phyloP scores from a whole-genome alignment of 2,797 vertebrate species.

The Rhinatrema bivittatum region DNA sequence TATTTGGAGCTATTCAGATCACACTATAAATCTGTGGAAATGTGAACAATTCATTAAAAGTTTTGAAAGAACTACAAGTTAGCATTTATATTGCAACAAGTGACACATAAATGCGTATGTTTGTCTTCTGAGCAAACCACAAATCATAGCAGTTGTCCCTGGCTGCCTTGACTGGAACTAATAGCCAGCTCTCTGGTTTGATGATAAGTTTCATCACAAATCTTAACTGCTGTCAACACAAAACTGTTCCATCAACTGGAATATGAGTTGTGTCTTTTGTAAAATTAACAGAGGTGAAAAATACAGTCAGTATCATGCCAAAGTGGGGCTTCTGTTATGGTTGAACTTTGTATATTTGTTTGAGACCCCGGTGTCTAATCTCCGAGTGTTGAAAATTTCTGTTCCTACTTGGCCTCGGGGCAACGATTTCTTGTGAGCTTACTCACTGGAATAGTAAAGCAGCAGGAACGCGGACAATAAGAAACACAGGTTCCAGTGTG shows the following conservation, averaged over 20 bases:
- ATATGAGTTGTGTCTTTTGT: conserved; percentile 30
- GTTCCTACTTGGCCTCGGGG: not conserved
- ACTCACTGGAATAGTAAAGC: accelerated
- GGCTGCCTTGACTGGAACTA: conserved; percentile 7
- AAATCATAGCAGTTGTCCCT: conserved; percentile 6
- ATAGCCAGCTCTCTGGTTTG: not conserved
- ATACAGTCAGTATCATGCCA: not conserved
- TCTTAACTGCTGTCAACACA: conserved; percentile 27
- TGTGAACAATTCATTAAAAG: conserved; percentile 62
- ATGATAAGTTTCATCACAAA: conserved; percentile 32
- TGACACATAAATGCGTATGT: conserved; percentile 41
- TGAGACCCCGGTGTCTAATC: not conserved
- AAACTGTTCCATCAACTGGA: conserved; percentile 34
- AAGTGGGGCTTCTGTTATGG: not conserved
- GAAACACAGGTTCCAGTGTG: too few species aligned
- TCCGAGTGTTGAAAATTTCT: not conserved
- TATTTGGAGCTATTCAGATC: conserved; percentile 38
- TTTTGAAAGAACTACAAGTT: conserved; percentile 57
- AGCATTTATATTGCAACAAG: conserved; percentile 49
- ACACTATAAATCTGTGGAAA: conserved; percentile 59
- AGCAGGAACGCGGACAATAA: not conserved
- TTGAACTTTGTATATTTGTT: not conserved
- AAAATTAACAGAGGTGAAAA: conserved; percentile 34
- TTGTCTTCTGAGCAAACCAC: conserved; percentile 24
- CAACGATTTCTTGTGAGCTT: not conserved